These are phyloP conservation scores for Rhincodon typus DNA, from an alignment of 2,797 vertebrate genomes.

Conservation along the genomic window DNA sequence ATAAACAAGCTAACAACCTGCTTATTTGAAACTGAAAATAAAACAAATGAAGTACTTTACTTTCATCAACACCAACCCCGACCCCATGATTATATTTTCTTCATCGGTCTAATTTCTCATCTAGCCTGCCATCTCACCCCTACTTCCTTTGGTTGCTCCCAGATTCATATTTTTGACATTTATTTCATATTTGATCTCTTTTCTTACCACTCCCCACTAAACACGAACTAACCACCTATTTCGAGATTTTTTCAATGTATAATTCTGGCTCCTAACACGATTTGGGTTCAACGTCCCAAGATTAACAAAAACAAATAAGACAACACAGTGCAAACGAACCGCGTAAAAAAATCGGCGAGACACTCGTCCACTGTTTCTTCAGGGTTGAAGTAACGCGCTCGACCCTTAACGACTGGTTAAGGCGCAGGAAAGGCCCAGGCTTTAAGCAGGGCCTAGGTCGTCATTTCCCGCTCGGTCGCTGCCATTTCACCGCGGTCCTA, in stretches of 20 bases:
- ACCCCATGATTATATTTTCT: background rate
- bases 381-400: background rate
- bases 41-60: background rate
- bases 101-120: background rate
- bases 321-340: background rate
- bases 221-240: background rate
- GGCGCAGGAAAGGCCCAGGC: background rate
- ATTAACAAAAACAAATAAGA: background rate
- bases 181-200: background rate
- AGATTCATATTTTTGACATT: background rate
- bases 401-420: background rate
- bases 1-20: background rate
- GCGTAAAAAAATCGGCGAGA: background rate
- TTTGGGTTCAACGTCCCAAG: background rate
- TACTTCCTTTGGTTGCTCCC: background rate
- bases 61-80: background rate
- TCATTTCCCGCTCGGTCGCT: slow-evolving; percentile 17
- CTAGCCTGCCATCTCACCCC: background rate
- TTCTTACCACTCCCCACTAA: background rate
- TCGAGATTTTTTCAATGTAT: background rate
- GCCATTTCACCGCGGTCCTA: slow-evolving; percentile 8
- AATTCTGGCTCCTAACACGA: background rate
- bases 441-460: slow-evolving; percentile 7
- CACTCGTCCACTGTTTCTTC: background rate
- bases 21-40: background rate